Evolutionary conservation across 2,888 invertebrate genomes (phyloP).

Genomic region (Drosophila cognata): DNA sequence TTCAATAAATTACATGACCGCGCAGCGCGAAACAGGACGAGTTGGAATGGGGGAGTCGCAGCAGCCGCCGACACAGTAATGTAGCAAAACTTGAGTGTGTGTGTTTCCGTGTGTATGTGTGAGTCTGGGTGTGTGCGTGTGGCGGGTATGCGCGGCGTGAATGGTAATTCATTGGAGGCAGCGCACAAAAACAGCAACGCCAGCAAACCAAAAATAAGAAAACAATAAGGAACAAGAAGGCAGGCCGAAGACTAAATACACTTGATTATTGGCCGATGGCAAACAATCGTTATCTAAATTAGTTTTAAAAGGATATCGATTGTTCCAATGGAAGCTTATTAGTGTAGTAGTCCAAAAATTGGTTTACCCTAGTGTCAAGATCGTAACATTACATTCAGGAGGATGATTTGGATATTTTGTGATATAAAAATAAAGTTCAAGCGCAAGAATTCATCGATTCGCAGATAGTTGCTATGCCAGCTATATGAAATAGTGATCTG

Average conservation of each 20-base stretch:
- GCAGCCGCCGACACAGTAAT: constrained; percentile 41
- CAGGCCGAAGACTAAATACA: background rate
- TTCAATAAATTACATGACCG: constrained; percentile 77
- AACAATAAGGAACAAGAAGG: too few species aligned
- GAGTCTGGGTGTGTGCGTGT: constrained; percentile 14
- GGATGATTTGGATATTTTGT: background rate
- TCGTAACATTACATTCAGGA: background rate
- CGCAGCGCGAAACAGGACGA: constrained; percentile 35
- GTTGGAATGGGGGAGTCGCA: background rate
- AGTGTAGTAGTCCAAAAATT: background rate
- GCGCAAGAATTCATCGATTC: background rate
- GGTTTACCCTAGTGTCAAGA: background rate
- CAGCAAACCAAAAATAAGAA: constrained; percentile 26
- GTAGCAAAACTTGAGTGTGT: constrained; percentile 59
- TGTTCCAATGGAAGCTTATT: background rate
- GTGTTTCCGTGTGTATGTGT: constrained; percentile 11
- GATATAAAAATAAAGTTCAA: background rate
- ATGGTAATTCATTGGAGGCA: constrained; percentile 62
- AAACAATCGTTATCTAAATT: background rate
- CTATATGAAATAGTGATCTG: background rate
- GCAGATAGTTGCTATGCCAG: background rate
- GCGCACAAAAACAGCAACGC: constrained; percentile 59
- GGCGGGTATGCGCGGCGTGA: constrained; percentile 32
- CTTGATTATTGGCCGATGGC: background rate
- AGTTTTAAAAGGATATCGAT: background rate